Conservation (phyloP, 1,140 invertebrate genomes). For the Heterodera schachtii region DNA sequence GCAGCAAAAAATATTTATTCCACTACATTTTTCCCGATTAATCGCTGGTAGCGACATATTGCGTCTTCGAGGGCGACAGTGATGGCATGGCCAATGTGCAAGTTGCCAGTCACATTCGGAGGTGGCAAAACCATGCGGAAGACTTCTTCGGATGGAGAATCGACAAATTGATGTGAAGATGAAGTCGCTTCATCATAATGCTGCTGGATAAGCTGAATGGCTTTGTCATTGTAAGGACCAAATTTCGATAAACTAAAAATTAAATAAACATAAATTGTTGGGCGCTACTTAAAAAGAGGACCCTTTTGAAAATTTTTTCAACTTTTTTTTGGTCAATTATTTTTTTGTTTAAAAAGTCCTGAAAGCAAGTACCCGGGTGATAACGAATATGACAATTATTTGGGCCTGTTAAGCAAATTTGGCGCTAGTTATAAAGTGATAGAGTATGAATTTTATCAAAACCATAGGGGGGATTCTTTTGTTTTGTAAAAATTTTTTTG, state of each 20-base stretch:
- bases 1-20: neutral
- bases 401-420: too few relatives aligned
- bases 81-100: conserved; percentile 66
- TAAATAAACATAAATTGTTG: too few relatives aligned
- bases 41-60: conserved; percentile 59
- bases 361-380: too few relatives aligned
- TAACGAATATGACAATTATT: too few relatives aligned
- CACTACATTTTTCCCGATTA: conserved; percentile 50
- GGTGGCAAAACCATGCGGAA: conserved; percentile 64
- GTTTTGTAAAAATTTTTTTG: too few relatives aligned
- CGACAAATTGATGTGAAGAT: neutral
- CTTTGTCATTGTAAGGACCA: neutral
- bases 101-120: conserved; percentile 66
- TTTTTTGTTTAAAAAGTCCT: too few relatives aligned
- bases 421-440: too few relatives aligned
- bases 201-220: conserved; percentile 1
- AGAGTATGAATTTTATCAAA: too few relatives aligned
- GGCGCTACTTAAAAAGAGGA: too few relatives aligned
- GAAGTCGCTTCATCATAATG: neutral
- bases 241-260: neutral
- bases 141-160: neutral
- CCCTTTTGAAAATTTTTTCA: too few relatives aligned
- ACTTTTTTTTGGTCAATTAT: too few relatives aligned
- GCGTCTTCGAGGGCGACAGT: conserved; percentile 66
- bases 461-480: too few relatives aligned